A percentile compares a stretch with the other conserved stretches of the same genome.
These are phyloP conservation scores for Nansenia antarctica DNA, from an alignment of 2,113 vertebrate species.

Conservation along the genomic window DNA sequence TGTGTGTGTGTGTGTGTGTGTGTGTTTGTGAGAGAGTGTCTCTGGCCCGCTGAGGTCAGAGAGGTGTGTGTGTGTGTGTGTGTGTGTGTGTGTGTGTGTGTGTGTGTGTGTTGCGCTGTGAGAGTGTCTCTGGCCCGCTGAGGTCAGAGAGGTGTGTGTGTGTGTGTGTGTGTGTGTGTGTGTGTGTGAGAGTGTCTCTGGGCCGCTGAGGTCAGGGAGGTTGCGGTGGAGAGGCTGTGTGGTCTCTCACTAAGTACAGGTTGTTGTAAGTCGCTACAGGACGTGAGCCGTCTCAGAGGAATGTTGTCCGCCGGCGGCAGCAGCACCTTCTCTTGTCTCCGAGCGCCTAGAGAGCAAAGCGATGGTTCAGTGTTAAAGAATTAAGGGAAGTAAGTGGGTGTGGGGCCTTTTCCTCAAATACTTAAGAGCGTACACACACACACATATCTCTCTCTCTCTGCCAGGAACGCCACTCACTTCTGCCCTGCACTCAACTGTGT, in stretches of 20 bases:
- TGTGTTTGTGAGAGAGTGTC: neutral
- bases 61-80: neutral
- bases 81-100: neutral
- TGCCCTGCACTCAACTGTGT: too few species aligned
- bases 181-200: too few species aligned
- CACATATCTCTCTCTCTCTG: too few species aligned
- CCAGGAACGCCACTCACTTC: too few species aligned
- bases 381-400: conserved; percentile 70
- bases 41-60: neutral
- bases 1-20: too few species aligned
- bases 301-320: too few species aligned
- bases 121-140: too few species aligned
- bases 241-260: conserved; percentile 22
- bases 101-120: too few species aligned
- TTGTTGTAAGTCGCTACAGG: conserved; percentile 33
- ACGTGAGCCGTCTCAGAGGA: conserved; percentile 50
- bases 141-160: too few species aligned
- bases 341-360: conserved; percentile 8
- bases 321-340: conserved; percentile 25
- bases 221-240: neutral
- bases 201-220: too few species aligned
- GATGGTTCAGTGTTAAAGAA: conserved; percentile 53
- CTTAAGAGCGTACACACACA: too few species aligned
- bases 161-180: too few species aligned
- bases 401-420: conserved; percentile 19